phyloP scores from a whole-genome alignment of 2,888 invertebrate genomes.

The Sericinus montela region DNA sequence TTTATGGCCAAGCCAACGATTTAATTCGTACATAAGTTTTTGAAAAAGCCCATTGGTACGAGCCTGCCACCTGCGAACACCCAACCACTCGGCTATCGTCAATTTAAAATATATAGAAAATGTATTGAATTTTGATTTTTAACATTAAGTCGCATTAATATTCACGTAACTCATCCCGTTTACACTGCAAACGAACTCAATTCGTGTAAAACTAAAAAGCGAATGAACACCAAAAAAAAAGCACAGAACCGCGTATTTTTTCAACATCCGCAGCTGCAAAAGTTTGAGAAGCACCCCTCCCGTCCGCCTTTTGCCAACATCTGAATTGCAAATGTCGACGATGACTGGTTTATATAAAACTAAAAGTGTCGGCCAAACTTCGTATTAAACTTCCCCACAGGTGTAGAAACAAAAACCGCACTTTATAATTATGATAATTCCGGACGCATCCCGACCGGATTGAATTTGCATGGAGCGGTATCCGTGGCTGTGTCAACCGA shows the following conservation, averaged over 20 bases:
- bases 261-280: slow-evolving; percentile 60
- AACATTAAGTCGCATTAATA: slow-evolving; percentile 9
- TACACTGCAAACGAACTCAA: slow-evolving; percentile 48
- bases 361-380: slow-evolving; percentile 78
- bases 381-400: slow-evolving; percentile 71
- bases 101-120: too few relatives aligned
- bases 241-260: slow-evolving; percentile 57
- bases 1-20: too few relatives aligned
- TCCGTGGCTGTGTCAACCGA: slow-evolving; percentile 75
- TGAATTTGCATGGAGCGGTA: slow-evolving; percentile 76
- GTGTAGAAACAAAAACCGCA: slow-evolving; percentile 78
- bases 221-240: slow-evolving; percentile 47
- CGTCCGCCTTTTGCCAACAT: slow-evolving; percentile 70
- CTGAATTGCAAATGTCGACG: slow-evolving; percentile 76
- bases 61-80: too few relatives aligned
- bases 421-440: slow-evolving; percentile 76
- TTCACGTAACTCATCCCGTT: slow-evolving; percentile 27
- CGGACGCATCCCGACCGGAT: slow-evolving; percentile 70
- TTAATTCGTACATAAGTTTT: too few relatives aligned
- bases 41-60: too few relatives aligned
- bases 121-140: too few relatives aligned
- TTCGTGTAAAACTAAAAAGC: slow-evolving; percentile 60
- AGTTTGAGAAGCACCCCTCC: slow-evolving; percentile 46
- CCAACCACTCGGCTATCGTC: too few relatives aligned
- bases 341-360: slow-evolving; percentile 74